phyloP scores from a whole-genome alignment of 1,140 invertebrate genomes.

The Probaryconus sp. region DNA sequence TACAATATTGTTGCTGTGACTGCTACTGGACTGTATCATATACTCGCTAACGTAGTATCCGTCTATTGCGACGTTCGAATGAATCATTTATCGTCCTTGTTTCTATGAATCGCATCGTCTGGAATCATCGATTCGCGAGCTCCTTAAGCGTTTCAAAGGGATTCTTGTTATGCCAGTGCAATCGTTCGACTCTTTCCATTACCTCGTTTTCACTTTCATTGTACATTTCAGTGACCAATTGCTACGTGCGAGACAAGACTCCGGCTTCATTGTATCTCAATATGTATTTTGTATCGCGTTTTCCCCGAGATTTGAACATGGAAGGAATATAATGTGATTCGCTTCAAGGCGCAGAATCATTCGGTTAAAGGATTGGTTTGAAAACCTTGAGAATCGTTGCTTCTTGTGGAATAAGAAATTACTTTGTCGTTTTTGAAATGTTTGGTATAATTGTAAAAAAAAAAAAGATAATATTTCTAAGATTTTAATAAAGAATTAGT shows the following conservation, averaged over 20 bases:
- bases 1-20: conserved; percentile 65
- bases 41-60: conserved; percentile 58
- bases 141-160: conserved; percentile 11
- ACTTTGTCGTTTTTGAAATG: no score
- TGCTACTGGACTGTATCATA: conserved; percentile 60
- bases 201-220: conserved; percentile 23
- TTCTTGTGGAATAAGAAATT: no score
- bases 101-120: conserved; percentile 45
- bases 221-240: conserved; percentile 30
- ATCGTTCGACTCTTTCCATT: conserved; percentile 35
- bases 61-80: conserved; percentile 52
- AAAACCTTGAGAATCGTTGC: no score
- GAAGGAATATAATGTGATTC: conserved; percentile 33
- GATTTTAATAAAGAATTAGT: no score
- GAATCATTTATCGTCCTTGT: conserved; percentile 42
- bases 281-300: conserved; percentile 46
- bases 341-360: conserved; percentile 36
- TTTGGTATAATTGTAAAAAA: no score
- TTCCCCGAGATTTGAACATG: conserved; percentile 35
- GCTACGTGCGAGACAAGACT: conserved; percentile 10
- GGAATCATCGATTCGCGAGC: conserved; percentile 37
- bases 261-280: conserved; percentile 32
- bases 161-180: conserved; percentile 14
- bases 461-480: no score
- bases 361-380: no score